These are phyloP conservation scores for Philypnodon macrostomus DNA, from an alignment of 2,797 vertebrate species.

Conservation along the genomic window DNA sequence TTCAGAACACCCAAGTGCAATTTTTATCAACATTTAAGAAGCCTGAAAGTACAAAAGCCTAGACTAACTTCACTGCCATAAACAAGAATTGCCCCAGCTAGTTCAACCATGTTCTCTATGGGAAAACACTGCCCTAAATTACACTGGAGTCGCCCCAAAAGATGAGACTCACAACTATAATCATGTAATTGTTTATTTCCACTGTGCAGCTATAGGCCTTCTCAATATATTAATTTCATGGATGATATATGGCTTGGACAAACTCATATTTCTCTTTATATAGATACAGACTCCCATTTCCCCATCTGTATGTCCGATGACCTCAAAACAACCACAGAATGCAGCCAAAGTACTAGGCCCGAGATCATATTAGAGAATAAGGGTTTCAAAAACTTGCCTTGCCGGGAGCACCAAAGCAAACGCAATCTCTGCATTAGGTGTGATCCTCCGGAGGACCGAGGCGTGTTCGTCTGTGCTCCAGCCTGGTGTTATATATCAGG, in stretches of 20 bases:
- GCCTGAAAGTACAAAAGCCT: no score
- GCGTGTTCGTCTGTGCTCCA: slow-evolving; percentile 52
- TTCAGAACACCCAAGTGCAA: background rate
- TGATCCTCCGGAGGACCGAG: slow-evolving; percentile 57
- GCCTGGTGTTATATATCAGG: slow-evolving; percentile 73
- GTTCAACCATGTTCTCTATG: no score
- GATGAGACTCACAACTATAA: background rate
- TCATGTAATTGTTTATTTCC: slow-evolving; percentile 13
- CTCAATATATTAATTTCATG: slow-evolving; percentile 30
- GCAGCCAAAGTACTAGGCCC: slow-evolving; percentile 40
- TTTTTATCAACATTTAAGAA: background rate
- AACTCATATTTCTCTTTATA: slow-evolving; percentile 31
- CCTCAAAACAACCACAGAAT: slow-evolving; percentile 57
- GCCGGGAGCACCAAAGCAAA: slow-evolving; percentile 57
- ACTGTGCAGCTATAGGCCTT: slow-evolving; percentile 23
- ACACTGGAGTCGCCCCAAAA: background rate
- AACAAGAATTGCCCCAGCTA: no score
- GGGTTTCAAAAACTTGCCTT: slow-evolving; percentile 53
- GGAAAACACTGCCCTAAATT: no score
- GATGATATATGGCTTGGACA: slow-evolving; percentile 50
- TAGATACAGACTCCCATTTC: slow-evolving; percentile 35
- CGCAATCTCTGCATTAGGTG: slow-evolving; percentile 56
- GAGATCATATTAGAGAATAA: slow-evolving; percentile 61
- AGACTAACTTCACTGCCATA: no score
- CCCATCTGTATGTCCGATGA: slow-evolving; percentile 44